Evolutionary conservation across 2,113 vertebrate genomes (phyloP).

Genomic region (Erythrocercus mccallii): DNA sequence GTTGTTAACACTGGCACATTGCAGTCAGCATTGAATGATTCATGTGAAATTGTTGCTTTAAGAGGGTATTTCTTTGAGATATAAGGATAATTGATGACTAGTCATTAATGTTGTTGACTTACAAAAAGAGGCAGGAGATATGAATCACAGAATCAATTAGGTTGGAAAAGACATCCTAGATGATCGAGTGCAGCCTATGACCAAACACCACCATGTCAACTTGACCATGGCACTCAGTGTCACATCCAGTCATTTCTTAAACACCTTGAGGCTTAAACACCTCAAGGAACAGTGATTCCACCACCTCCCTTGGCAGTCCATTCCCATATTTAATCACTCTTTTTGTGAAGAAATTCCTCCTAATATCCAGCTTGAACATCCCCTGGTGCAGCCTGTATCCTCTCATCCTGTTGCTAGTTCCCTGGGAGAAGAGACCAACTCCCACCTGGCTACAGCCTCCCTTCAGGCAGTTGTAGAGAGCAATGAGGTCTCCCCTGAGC

Average conservation of each 20-base stretch:
- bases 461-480: neutral
- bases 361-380: neutral
- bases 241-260: neutral
- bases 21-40: neutral
- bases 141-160: neutral
- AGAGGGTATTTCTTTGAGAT: neutral
- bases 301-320: neutral
- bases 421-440: accelerated
- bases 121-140: neutral
- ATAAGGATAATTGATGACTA: neutral
- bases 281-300: neutral
- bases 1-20: neutral
- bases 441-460: neutral
- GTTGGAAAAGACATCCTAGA: neutral
- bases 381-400: neutral
- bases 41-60: neutral
- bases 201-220: neutral
- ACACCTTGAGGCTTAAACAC: neutral
- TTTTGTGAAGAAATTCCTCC: neutral
- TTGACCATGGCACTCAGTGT: neutral
- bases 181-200: neutral
- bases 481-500: neutral
- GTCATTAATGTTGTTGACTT: neutral
- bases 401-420: neutral
- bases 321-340: neutral